phyloP scores from a whole-genome alignment of 53 echinoderm and acorn worm genomes.

The Echinometra lucunter region DNA sequence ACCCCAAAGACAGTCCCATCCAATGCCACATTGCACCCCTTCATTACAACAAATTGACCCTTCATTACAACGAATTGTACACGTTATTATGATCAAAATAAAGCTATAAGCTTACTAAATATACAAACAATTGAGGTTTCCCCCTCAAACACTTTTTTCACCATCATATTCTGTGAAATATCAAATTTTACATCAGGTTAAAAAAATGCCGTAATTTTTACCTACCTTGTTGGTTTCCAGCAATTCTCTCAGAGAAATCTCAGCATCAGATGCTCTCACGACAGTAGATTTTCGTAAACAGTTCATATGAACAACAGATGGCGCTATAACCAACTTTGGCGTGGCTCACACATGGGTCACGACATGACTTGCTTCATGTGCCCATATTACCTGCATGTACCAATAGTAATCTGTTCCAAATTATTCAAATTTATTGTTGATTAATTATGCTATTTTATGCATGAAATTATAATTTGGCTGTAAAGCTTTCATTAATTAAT shows the following conservation, averaged over 20 bases:
- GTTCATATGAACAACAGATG: neutral
- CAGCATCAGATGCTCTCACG: neutral
- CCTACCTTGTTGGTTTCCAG: slow-evolving; percentile 43
- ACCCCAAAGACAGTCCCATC: neutral
- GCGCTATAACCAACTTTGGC: slow-evolving; percentile 11
- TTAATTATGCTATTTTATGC: no score
- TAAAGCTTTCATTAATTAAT: no score
- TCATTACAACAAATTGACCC: neutral
- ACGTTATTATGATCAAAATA: slow-evolving; percentile 6
- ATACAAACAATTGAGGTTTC: slow-evolving; percentile 35
- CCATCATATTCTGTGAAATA: neutral
- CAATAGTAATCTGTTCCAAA: no score
- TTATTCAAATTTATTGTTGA: no score
- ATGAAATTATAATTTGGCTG: no score
- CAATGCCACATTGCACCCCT: slow-evolving; percentile 16
- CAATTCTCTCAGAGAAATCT: neutral
- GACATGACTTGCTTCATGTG: slow-evolving; percentile 37
- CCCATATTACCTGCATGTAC: slow-evolving; percentile 57
- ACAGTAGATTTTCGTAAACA: neutral
- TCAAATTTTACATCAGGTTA: slow-evolving; percentile 19
- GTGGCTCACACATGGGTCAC: neutral
- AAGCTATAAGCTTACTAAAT: slow-evolving; percentile 31
- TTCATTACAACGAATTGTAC: no score
- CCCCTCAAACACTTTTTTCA: slow-evolving; percentile 7
- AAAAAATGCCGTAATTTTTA: neutral